Evolutionary conservation across 2,888 invertebrate species (phyloP).

Genomic region (Troides aeacus): DNA sequence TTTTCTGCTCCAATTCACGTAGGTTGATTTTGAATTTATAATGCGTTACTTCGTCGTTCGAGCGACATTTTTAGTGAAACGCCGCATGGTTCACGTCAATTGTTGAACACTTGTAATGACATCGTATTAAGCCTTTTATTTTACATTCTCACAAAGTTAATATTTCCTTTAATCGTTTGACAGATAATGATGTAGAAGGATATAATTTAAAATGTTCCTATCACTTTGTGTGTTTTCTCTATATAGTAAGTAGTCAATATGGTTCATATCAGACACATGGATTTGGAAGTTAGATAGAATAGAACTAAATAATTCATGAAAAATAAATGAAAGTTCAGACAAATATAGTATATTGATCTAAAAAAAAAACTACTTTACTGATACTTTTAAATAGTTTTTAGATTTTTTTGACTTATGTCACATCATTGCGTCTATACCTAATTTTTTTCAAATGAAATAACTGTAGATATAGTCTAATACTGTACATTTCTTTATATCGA

Average conservation of each 20-base stretch:
- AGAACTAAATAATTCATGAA: no score
- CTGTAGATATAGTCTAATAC: neutral
- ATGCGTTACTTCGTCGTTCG: slow-evolving; percentile 48
- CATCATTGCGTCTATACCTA: neutral
- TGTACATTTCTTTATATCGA: neutral
- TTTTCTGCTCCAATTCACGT: slow-evolving; percentile 76
- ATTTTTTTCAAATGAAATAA: neutral
- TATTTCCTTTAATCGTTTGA: neutral
- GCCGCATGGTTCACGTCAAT: slow-evolving; percentile 39
- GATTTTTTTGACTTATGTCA: no score
- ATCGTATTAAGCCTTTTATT: slow-evolving; percentile 36
- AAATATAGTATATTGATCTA: no score
- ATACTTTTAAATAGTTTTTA: no score
- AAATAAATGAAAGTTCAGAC: no score
- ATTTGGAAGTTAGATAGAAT: neutral
- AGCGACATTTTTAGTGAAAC: slow-evolving; percentile 44
- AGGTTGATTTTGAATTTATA: slow-evolving; percentile 66
- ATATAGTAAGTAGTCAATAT: neutral
- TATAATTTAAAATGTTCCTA: neutral
- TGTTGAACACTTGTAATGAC: slow-evolving; percentile 42
- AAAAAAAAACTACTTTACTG: no score
- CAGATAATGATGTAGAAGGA: slow-evolving; percentile 4
- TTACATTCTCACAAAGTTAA: slow-evolving; percentile 23
- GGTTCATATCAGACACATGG: neutral
- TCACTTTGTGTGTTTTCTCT: neutral